These are phyloP conservation scores for Papilio glaucus DNA, from an alignment of 1,140 invertebrate genomes.

Conservation along the genomic window DNA sequence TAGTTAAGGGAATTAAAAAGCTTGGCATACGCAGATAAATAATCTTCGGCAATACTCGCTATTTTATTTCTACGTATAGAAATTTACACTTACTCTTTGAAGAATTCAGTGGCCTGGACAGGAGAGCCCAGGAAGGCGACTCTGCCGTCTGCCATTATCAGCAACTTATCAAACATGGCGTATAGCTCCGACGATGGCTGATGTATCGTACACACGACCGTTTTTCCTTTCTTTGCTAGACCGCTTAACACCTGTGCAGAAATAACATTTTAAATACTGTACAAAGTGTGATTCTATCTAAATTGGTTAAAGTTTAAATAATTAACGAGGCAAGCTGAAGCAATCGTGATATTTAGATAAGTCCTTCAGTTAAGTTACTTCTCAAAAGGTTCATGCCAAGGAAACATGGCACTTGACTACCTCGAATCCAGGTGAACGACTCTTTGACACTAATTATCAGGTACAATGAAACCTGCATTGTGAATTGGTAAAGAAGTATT, in stretches of 20 bases:
- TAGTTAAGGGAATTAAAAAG: not conserved
- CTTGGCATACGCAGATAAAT: too few relatives aligned
- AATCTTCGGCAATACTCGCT: too few relatives aligned
- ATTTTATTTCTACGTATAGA: too few relatives aligned
- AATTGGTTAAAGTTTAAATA: not conserved
- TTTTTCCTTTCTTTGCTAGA: slow-evolving; percentile 93
- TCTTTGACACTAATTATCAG: too few relatives aligned
- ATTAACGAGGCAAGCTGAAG: too few relatives aligned
- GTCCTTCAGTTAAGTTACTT: too few relatives aligned
- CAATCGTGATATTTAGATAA: too few relatives aligned
- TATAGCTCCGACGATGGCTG: slow-evolving; percentile 98
- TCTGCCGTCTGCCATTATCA: slow-evolving; percentile 96
- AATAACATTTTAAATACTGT: slow-evolving; percentile 19
- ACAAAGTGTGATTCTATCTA: not conserved
- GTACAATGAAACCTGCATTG: too few relatives aligned
- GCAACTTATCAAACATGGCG: slow-evolving; percentile 94
- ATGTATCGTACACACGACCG: slow-evolving; percentile 97
- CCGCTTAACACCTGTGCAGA: slow-evolving; percentile 87
- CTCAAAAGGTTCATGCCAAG: too few relatives aligned
- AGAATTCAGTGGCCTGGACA: slow-evolving; percentile 91
- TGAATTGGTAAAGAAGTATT: too few relatives aligned
- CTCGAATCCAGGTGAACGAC: too few relatives aligned
- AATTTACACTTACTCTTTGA: slow-evolving; percentile 87
- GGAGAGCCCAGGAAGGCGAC: slow-evolving; percentile 95
- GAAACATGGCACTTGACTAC: too few relatives aligned